Percentiles rank a stretch among this genome's conserved stretches.
These are phyloP conservation scores for Gnathonemus longibarbis DNA, from an alignment of 2,113 vertebrate genomes.

Conservation along the genomic window DNA sequence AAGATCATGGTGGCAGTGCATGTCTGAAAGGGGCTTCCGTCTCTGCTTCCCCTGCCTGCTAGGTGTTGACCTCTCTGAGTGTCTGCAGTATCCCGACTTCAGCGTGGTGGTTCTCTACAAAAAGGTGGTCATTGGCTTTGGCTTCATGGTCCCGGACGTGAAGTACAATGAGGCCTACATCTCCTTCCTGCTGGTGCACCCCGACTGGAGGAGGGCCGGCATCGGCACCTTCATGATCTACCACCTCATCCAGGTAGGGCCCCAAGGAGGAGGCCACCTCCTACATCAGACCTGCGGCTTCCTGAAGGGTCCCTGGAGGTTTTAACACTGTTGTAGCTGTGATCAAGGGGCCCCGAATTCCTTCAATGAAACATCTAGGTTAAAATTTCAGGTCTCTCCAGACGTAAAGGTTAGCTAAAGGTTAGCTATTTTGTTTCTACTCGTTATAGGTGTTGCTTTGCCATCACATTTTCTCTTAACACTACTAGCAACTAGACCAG, in stretches of 20 bases:
- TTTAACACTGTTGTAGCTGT: neutral
- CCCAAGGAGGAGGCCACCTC: neutral
- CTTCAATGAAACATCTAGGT: neutral
- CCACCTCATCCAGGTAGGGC: slow-evolving; percentile 88
- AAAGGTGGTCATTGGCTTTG: slow-evolving; percentile 90
- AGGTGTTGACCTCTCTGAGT: slow-evolving; percentile 94
- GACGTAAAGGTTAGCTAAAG: neutral
- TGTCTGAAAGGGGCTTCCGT: neutral
- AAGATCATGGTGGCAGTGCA: neutral
- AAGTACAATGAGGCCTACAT: slow-evolving; percentile 98
- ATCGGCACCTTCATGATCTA: slow-evolving; percentile 99
- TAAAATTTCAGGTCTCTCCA: neutral
- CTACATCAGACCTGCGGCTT: neutral
- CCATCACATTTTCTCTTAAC: neutral
- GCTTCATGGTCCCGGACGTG: slow-evolving; percentile 96
- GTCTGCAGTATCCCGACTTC: slow-evolving; percentile 97
- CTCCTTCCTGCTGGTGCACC: slow-evolving; percentile 93
- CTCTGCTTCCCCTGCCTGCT: neutral
- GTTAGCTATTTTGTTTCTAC: neutral
- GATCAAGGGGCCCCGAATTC: neutral
- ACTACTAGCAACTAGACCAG: neutral
- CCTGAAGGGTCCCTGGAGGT: neutral
- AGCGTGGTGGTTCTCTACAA: slow-evolving; percentile 94
- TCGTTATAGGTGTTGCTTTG: neutral
- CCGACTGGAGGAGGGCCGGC: slow-evolving; percentile 91